phyloP scores from a whole-genome alignment of 2,797 vertebrate species.

The Microtus californicus region DNA sequence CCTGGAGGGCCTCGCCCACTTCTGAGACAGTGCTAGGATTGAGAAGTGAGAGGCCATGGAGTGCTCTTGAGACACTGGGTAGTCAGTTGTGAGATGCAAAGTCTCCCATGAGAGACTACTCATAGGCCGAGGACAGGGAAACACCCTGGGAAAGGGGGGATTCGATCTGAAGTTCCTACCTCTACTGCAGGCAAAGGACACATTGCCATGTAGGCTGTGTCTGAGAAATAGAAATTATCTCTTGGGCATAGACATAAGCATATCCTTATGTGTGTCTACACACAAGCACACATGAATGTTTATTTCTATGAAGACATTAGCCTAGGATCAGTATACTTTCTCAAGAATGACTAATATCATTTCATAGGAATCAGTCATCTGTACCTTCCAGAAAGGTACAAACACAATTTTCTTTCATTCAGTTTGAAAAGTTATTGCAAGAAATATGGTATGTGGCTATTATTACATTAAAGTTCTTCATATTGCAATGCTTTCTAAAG shows the following conservation, averaged over 20 bases:
- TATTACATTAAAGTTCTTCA: conserved; percentile 12
- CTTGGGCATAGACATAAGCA: rapidly evolving
- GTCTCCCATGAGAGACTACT: neutral
- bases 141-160: neutral
- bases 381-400: neutral
- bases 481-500: neutral
- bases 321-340: neutral
- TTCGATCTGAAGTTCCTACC: neutral
- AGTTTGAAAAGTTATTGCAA: neutral
- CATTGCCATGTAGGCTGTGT: neutral
- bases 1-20: neutral
- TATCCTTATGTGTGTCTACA: neutral
- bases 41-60: neutral
- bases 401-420: conserved; percentile 25
- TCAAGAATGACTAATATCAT: conserved; percentile 14
- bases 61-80: neutral
- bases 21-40: neutral
- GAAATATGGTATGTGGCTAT: neutral
- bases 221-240: neutral
- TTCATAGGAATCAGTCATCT: neutral
- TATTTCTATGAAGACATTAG: conserved; percentile 16
- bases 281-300: neutral
- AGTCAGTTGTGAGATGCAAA: too few relatives aligned
- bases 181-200: neutral
- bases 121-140: neutral